Conservation (phyloP, 1,140 invertebrate genomes). For the Scaptodrosophila lebanonensis region DNA sequence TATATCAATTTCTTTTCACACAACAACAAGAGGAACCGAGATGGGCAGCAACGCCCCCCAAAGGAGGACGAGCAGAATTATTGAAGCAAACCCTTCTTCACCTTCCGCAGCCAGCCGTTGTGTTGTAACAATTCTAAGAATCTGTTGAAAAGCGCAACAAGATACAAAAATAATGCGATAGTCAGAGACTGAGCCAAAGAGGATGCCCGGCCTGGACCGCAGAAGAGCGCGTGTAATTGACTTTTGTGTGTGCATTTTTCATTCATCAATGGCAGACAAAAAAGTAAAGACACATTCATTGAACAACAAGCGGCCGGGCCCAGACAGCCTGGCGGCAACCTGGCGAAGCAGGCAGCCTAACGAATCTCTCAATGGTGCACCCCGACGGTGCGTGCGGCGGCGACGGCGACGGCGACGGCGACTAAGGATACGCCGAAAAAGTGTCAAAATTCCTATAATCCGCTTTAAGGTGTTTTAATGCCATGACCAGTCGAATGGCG, state of each 20-base stretch:
- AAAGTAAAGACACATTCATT: conserved; percentile 48
- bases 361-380: conserved; percentile 56
- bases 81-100: too few relatives aligned
- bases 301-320: conserved; percentile 25
- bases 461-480: conserved; percentile 74
- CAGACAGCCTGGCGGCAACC: conserved; percentile 38
- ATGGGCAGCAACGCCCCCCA: too few relatives aligned
- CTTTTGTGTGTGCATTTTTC: conserved; percentile 53
- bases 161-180: conserved; percentile 45
- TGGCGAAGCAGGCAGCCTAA: conserved; percentile 32
- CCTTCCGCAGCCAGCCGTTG: too few relatives aligned
- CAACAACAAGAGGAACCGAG: too few relatives aligned
- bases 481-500: conserved; percentile 27
- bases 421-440: conserved; percentile 68
- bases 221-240: conserved; percentile 70
- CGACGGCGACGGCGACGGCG: neutral
- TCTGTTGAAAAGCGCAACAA: conserved; percentile 61
- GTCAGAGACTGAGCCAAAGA: conserved; percentile 19
- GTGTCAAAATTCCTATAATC: conserved; percentile 74
- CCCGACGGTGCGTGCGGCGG: conserved; percentile 33
- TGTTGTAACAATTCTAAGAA: conserved; percentile 50
- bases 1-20: too few relatives aligned
- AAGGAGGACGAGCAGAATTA: too few relatives aligned
- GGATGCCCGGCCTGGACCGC: conserved; percentile 45
- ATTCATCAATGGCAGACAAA: conserved; percentile 28